Conservation (phyloP, 30 jellyfish, hydroid and myxozoan genomes). For the Turritopsis dohrnii region DNA sequence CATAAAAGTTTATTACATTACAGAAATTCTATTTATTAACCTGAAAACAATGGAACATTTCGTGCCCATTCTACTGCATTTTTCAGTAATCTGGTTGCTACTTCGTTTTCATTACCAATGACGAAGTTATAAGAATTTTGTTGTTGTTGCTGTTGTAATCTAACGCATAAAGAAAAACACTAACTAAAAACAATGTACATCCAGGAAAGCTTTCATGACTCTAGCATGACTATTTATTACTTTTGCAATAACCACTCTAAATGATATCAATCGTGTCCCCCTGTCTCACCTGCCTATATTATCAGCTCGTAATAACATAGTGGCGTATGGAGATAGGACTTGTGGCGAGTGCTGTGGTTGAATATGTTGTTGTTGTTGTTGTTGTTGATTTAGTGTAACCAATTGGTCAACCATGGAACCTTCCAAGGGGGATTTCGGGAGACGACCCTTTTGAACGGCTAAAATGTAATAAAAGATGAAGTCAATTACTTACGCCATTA, state of each 20-base stretch:
- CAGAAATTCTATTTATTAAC: background rate
- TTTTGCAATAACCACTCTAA: background rate
- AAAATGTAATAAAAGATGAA: background rate
- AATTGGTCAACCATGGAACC: constrained; percentile 60
- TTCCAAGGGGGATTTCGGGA: constrained; percentile 93
- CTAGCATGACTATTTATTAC: background rate
- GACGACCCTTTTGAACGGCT: constrained; percentile 97
- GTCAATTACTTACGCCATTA: background rate
- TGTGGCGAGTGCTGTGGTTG: background rate
- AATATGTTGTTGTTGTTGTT: background rate
- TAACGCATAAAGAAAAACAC: background rate
- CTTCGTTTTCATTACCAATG: background rate
- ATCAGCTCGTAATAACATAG: constrained; percentile 78
- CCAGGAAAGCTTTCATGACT: background rate
- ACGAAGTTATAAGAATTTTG: background rate
- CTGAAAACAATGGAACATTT: constrained; percentile 83
- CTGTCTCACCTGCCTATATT: constrained; percentile 44
- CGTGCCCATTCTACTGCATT: constrained; percentile 87
- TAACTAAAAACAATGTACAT: background rate
- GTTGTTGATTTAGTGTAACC: constrained; percentile 13
- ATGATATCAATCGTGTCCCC: background rate
- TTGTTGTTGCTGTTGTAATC: constrained; percentile 24
- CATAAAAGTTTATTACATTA: background rate
- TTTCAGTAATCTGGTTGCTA: constrained; percentile 14
- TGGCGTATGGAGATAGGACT: constrained; percentile 63